Percentiles rank a stretch among this genome's conserved stretches.
Evolutionary conservation across 2,797 vertebrate genomes (phyloP).

Genomic region (Typhlichthys eigenmanni): DNA sequence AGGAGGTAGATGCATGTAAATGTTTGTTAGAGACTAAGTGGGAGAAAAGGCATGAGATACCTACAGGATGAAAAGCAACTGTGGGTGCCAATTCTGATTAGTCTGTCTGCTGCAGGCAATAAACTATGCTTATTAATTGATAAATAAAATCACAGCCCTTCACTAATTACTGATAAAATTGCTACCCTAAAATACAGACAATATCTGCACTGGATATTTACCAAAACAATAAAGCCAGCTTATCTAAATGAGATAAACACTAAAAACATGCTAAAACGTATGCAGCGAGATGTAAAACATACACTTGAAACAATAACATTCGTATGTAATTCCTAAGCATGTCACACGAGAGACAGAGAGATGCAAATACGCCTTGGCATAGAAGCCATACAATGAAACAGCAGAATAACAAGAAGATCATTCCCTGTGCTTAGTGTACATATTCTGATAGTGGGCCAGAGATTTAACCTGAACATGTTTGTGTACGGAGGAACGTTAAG

Average conservation of each 20-base stretch:
- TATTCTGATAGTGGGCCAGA: background rate
- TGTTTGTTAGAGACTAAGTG: too few species aligned
- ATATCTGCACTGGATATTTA: background rate
- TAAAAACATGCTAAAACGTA: too few species aligned
- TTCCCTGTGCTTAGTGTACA: slow-evolving; percentile 23
- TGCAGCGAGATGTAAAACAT: too few species aligned
- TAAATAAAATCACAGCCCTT: background rate
- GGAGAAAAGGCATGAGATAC: too few species aligned
- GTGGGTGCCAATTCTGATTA: too few species aligned
- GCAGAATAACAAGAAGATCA: background rate
- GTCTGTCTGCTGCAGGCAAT: too few species aligned
- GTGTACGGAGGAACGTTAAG: background rate
- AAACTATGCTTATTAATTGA: too few species aligned
- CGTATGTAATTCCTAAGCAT: background rate
- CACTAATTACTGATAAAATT: too few species aligned
- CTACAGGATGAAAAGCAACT: too few species aligned
- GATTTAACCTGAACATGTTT: slow-evolving; percentile 5
- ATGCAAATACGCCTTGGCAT: background rate
- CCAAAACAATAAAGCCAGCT: background rate
- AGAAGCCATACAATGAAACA: background rate
- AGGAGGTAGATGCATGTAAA: too few species aligned
- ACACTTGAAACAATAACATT: background rate
- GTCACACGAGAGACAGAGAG: background rate
- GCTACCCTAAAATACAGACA: slow-evolving; percentile 2
- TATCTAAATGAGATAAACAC: background rate